Percentiles rank a stretch among this genome's conserved stretches.
phyloP scores from a whole-genome alignment of 1,140 invertebrate genomes.

The Drosophila carrolli region DNA sequence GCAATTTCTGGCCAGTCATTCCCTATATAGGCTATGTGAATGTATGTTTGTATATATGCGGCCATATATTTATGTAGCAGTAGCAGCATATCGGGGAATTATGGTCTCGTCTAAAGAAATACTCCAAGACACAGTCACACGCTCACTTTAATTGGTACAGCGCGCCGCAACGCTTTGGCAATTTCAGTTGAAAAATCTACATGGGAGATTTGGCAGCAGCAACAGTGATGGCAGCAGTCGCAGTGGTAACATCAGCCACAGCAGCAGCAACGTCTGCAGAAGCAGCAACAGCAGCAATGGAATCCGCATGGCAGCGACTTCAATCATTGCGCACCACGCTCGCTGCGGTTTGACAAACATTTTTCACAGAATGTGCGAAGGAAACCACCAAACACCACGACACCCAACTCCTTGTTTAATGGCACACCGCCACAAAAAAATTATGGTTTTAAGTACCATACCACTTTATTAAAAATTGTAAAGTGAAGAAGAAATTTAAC shows the following conservation, averaged over 20 bases:
- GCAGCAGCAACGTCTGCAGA: slow-evolving; percentile 21
- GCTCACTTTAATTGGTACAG: slow-evolving; percentile 78
- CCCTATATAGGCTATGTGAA: slow-evolving; percentile 16
- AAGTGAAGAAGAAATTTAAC: background rate
- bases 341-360: slow-evolving; percentile 80
- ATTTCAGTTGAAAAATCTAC: slow-evolving; percentile 75
- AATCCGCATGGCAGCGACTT: slow-evolving; percentile 73
- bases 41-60: slow-evolving; percentile 7
- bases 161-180: slow-evolving; percentile 71
- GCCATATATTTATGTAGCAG: slow-evolving; percentile 54
- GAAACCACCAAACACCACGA: slow-evolving; percentile 41
- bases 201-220: slow-evolving; percentile 54
- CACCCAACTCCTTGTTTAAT: slow-evolving; percentile 32
- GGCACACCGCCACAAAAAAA: slow-evolving; percentile 24
- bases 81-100: slow-evolving; percentile 75
- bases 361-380: slow-evolving; percentile 77
- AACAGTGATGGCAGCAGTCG: slow-evolving; percentile 31
- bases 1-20: slow-evolving; percentile 65
- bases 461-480: too few species aligned
- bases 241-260: slow-evolving; percentile 31
- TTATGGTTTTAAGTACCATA: background rate
- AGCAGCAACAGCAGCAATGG: slow-evolving; percentile 48
- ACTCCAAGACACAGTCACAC: slow-evolving; percentile 46
- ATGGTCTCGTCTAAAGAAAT: slow-evolving; percentile 61
- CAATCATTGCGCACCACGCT: slow-evolving; percentile 78